Evolutionary conservation across 2,888 invertebrate species (phyloP), one percentile per base, ranked within the genome.

Genomic region (Graphium colonna): DNA sequence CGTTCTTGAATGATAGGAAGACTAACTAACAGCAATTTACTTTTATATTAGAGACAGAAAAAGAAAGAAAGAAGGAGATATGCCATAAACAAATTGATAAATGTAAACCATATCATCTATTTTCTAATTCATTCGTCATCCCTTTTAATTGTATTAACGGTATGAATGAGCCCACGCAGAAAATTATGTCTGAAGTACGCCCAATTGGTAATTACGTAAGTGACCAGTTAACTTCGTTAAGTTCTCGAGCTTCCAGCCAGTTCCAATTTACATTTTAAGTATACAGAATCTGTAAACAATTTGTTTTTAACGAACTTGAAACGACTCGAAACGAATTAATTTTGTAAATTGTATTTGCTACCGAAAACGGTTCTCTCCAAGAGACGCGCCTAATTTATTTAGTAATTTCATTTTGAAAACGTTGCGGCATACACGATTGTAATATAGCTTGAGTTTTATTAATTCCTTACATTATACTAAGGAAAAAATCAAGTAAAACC

Each of bases 141-240:
- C 21, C 21, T 21, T 21, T 21, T 21, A 31, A 31, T 31, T 31
- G 8, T 31, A 7, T 9, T 9, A 7, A 3, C 9, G 10, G 31
- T 31, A 10, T 9, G 10, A 31, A n/a, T 31, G 8, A 31, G 13
- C 16, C 39, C 16, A 16, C 39, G 5, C 39, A 39, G 39, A 16
- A 16, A 39, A 12, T 39, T 12, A 31, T 39, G 2, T 16, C 16
- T 17, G 15, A 41, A 41, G 16, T 41, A 41, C 12, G 41, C 41
- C 10, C 4, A 18, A 41, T 18, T 18, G 17, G 16, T 41, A 18
- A 41, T 41, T 41, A n/a, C 17, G 18, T 17, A 41, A 41, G 17
- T 18, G 41, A 16, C 41, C 41, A 18, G 41, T 17, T 41, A 41
- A 41, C 41, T 41, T 41, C 41, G 18, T 41, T 41, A 41, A 41